Base-by-base conservation (phyloP, 2,888 invertebrate species). In the Cephus pulcher region DNA sequence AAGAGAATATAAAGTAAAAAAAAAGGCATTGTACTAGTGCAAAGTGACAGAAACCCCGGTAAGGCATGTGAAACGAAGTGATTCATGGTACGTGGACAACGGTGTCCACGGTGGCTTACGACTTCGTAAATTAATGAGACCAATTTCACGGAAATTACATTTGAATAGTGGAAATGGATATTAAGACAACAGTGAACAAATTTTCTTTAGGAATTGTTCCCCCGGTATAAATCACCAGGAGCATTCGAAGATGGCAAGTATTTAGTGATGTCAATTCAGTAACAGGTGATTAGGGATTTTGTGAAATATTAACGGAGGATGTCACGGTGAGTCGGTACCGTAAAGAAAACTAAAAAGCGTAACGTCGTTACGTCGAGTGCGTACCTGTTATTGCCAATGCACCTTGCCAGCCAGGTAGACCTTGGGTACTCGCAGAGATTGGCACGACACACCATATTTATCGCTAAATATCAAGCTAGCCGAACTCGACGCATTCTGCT, bases 371-470 rank as follows among this genome's bases (percentile, higher is more conserved):
- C 32, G 71, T 71, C 33, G 71, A 30, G 71, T 71, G 71, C 56
- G 56, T 33, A 71, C 34, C 71, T 71, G 33, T 34, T 32, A 71
- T 33, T 71, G 32, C 33, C 32, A 34, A 74, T 37, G 74, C 35
- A 74, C 74, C 74, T 74, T 74, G 35, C n/a, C 74, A n/a, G 74
- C 30, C 74, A 74, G 37, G 37, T 37, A n/a, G 74, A 74, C 74
- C 74, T 74, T 74, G 74, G 23, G 23, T 33, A 35, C 33, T 34
- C 74, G 23, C 34, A 23, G 34, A 34, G 74, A 37, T 34, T 34
- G 35, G 12, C 35, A 74, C 74, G 74, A 35, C n/a, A 33, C 37
- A 34, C 33, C 74, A 74, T 74, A 74, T 74, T 74, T 74, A 33
- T 33, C 34, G 74, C 71, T 33, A 71, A 71, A 71, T 32, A 71